Conservation (phyloP, 1,140 invertebrate species). For the Holcopasites calliopsidis region DNA sequence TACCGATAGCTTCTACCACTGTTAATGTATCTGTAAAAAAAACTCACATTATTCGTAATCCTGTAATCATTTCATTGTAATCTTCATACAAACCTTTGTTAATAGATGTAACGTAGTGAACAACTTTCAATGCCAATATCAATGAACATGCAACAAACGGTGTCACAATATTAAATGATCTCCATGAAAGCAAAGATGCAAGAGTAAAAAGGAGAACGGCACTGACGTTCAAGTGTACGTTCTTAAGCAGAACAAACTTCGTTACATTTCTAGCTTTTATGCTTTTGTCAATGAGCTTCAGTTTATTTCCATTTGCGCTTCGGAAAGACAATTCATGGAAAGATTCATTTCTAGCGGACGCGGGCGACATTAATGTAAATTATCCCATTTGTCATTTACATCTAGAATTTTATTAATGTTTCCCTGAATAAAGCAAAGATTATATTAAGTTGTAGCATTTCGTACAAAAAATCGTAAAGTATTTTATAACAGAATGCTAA, state of each 20-base stretch:
- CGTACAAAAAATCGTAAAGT: too few relatives aligned
- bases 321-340: conserved; percentile 44
- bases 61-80: not conserved
- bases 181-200: conserved; percentile 30
- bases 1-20: conserved; percentile 79
- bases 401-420: not conserved
- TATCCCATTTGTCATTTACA: not conserved
- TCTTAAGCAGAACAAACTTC: conserved; percentile 54
- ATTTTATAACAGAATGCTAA: too few relatives aligned
- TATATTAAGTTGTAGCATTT: not conserved
- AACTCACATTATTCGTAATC: not conserved
- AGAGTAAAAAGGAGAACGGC: conserved; percentile 40
- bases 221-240: conserved; percentile 30
- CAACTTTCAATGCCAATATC: conserved; percentile 42
- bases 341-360: conserved; percentile 7
- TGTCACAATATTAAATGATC: conserved; percentile 21
- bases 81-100: conserved; percentile 52
- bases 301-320: conserved; percentile 52
- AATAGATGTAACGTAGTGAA: conserved; percentile 43
- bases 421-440: not conserved
- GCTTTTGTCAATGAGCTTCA: conserved; percentile 51
- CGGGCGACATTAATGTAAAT: conserved; percentile 61
- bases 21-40: conserved; percentile 77
- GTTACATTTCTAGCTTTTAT: conserved; percentile 48
- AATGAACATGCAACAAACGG: conserved; percentile 14